A percentile compares a stretch with the other conserved stretches of the same genome.
These are phyloP conservation scores for Notothenia coriiceps DNA, from an alignment of 2,113 vertebrate genomes.

Conservation along the genomic window DNA sequence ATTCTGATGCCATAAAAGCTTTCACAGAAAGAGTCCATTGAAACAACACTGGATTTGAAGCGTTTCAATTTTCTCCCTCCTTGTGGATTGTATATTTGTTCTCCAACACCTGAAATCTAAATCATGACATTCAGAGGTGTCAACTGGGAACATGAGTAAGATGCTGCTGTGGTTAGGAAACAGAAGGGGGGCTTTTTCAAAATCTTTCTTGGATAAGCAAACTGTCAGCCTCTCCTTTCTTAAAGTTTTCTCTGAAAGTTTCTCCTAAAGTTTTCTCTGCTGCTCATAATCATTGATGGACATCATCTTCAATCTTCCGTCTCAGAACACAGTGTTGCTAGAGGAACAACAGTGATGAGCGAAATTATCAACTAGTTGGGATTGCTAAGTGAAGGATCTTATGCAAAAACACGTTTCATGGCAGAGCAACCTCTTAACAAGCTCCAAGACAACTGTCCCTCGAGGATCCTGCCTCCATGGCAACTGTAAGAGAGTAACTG, in stretches of 20 bases:
- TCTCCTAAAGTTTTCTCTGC: background rate
- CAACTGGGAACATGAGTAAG: background rate
- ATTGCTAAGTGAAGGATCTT: background rate
- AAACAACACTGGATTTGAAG: conserved; percentile 31
- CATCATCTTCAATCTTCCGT: background rate
- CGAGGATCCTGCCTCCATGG: conserved; percentile 39
- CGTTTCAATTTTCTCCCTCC: conserved; percentile 5
- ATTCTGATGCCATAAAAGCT: conserved; percentile 49
- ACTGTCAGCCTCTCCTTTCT: background rate
- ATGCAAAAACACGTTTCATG: background rate
- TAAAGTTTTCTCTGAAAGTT: background rate
- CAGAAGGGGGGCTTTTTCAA: background rate
- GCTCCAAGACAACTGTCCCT: conserved; percentile 52
- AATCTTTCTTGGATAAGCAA: background rate
- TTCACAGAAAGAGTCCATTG: conserved; percentile 12
- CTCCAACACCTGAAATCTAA: background rate
- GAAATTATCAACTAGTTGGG: background rate
- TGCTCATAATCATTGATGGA: background rate
- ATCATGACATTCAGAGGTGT: background rate
- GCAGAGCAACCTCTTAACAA: conserved; percentile 11
- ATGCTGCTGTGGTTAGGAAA: background rate
- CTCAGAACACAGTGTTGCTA: background rate
- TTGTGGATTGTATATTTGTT: conserved; percentile 24
- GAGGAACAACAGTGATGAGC: background rate
- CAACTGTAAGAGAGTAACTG: conserved; percentile 33